Evolutionary conservation across 2,797 vertebrate species (phyloP), one percentile per base, ranked within the genome.

Genomic region (Sebastes melanostomus): DNA sequence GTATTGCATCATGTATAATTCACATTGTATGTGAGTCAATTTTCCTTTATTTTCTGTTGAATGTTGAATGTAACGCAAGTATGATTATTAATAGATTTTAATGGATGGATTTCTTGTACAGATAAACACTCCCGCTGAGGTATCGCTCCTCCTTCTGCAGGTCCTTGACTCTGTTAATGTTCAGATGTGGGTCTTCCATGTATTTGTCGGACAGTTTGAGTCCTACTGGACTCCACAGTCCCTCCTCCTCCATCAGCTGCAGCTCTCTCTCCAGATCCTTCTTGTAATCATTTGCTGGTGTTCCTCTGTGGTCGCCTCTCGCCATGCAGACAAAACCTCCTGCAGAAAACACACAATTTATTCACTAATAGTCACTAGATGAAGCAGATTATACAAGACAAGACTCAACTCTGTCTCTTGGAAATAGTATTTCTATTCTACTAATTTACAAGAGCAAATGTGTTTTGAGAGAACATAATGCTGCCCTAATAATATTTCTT

Each of bases 241-340:
- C 83, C 30, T 81, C 73, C 9, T 84, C 50, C 81, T 80, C 72
- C 86, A 86, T 80, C 83, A 66, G 63, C 29, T 63, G 46, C 42
- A 89, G 30, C 86, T 86, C 83, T 13, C 3, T 8, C 36, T 89
- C 71, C 83, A 89, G 50, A 3, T 50, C 11, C 27, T 1, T 1
- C 13, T 38, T 63, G 29, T 67, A 86, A 5, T 25, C 0, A 3
- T 59, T 1, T 4, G 13, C 18, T 5, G 25, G 8, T 1, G 18
- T 7, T 6, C 30, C 34, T 2, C 1, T 46, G 30, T 75, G 71
- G 12, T 68, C 42, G 1, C 68, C 81, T 61, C 65, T 78, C 0
- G 36, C 18, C 24, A 84, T 66, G 65, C 81, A 86, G 8, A 89
- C 9, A 0, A 74, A 68, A 1, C 82, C 87, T 30, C 87, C 88